Evolutionary conservation across 2,888 invertebrate genomes (phyloP).

Genomic region (Deroplatys truncata): DNA sequence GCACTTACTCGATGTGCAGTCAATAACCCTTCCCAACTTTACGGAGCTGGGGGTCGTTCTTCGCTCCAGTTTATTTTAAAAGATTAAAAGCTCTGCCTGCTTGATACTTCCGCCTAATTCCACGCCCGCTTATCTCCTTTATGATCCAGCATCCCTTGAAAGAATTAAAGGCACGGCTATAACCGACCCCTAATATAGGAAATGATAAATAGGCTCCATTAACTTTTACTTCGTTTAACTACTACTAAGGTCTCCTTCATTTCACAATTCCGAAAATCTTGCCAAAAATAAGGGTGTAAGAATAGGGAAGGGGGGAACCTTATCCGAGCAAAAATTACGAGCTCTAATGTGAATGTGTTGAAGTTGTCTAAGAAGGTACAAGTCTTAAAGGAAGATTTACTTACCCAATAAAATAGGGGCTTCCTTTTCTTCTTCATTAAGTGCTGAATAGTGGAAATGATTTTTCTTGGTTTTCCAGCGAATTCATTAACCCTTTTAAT

Average conservation of each 20-base stretch:
- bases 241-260: background rate
- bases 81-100: slow-evolving; percentile 2
- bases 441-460: background rate
- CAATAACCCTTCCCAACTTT: background rate
- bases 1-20: slow-evolving; percentile 2
- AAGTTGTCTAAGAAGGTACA: background rate
- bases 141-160: background rate
- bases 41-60: background rate
- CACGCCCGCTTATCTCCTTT: slow-evolving; percentile 11
- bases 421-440: background rate
- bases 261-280: background rate
- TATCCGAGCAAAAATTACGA: background rate
- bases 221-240: slow-evolving; percentile 9
- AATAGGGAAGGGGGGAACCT: background rate
- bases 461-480: background rate
- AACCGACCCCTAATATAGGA: slow-evolving; percentile 13
- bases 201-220: slow-evolving; percentile 19
- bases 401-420: background rate
- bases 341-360: background rate
- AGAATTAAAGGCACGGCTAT: slow-evolving; percentile 9
- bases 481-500: background rate
- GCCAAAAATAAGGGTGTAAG: background rate
- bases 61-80: slow-evolving; percentile 10
- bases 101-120: background rate
- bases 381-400: background rate